phyloP scores from a whole-genome alignment of 2,888 invertebrate genomes.

The Xanthorhoe designata region DNA sequence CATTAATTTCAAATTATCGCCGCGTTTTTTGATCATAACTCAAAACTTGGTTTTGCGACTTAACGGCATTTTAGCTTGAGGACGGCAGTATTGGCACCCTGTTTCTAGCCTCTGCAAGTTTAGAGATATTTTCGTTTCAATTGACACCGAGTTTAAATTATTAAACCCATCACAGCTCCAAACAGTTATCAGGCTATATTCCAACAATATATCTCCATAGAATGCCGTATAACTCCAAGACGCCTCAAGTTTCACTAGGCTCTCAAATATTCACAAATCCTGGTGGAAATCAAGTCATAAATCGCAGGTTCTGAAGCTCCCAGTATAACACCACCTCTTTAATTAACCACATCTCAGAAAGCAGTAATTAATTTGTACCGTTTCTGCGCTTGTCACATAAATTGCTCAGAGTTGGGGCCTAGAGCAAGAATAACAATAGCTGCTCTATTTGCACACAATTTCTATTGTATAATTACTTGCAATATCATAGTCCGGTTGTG shows the following conservation, averaged over 20 bases:
- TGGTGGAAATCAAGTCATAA: conserved; percentile 45
- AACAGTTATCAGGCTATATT: conserved; percentile 3
- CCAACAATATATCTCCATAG: conserved; percentile 3
- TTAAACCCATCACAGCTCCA: neutral
- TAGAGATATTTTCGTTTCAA: too few relatives aligned
- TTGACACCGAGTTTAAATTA: too few relatives aligned
- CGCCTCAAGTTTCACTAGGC: conserved; percentile 19
- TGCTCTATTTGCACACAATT: conserved; percentile 14
- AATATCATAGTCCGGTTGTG: neutral
- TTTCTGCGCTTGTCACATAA: conserved; percentile 76
- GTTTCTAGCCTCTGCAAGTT: too few relatives aligned
- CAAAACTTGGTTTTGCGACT: too few relatives aligned
- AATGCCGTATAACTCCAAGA: conserved; percentile 8
- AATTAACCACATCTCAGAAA: conserved; percentile 70
- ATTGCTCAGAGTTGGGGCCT: conserved; percentile 68
- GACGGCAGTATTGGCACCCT: too few relatives aligned
- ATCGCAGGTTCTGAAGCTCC: conserved; percentile 35
- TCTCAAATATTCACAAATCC: conserved; percentile 24
- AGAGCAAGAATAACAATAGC: conserved; percentile 25
- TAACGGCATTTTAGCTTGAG: too few relatives aligned
- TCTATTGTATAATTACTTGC: neutral
- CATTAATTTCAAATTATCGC: too few relatives aligned
- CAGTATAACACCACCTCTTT: conserved; percentile 61
- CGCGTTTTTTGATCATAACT: too few relatives aligned
- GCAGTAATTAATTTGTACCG: conserved; percentile 75